Evolutionary conservation across 1,140 invertebrate genomes (phyloP), one percentile per base, ranked within the genome.

Genomic region (Drosophila insularis): DNA sequence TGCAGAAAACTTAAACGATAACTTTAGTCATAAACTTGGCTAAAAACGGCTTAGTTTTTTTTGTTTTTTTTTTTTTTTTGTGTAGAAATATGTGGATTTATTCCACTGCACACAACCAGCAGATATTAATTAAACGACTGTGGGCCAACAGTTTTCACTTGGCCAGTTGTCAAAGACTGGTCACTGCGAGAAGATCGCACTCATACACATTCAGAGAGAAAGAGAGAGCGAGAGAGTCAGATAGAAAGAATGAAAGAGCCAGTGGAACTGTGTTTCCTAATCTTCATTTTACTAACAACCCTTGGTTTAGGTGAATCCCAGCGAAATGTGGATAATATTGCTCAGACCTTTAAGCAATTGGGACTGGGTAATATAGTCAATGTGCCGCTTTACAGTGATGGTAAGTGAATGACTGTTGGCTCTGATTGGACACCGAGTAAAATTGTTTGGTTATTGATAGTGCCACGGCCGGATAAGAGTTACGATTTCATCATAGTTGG

Each of bases 401-500:
- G 84, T 89, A 50, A 84, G 75, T 71, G 11, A 1, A 11, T 17
- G 17, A 21, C 6, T 14, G 3, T 13, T 37, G 10, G 11, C 11
- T 13, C 2, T 37, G 35, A 13, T 37, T 11, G 10, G 4, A 0
- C 3, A 2, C 8, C 32, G 32, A 35, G 32, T 35, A 37, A 37
- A 13, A 13, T 11, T 37, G 11, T 2, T 35, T 37, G 21, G 32
- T 21, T 23, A 8, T 54, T 23, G 32, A 6, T 54, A 87, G 90
- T 76, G 11, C 90, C 90, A 0, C 76, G 64, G 2, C 23, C 8
- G 13, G 68, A 70, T 68, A 46, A 50, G 23, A 68, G 58, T 10
- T 98, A 97, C 66, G 96, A 98, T 90, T 97, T 97, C 78, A 95
- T 98, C 37, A 94, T 97, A 40, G 94, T 99, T 1, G 98, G 98